phyloP scores from a whole-genome alignment of 2,797 vertebrate genomes.

The Tympanoctomys barrerae region DNA sequence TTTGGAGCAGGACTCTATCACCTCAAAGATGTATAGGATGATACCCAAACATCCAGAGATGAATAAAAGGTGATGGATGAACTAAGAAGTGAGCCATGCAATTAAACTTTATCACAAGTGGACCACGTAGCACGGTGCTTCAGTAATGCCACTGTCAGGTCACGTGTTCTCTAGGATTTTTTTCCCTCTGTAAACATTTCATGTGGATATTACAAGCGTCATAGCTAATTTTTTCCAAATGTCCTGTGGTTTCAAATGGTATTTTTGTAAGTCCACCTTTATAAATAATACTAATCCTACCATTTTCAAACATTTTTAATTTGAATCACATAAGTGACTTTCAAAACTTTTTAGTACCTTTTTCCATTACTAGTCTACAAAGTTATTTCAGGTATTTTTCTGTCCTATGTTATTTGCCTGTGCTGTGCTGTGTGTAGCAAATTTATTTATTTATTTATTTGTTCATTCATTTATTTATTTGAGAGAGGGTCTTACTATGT shows the following conservation, averaged over 20 bases:
- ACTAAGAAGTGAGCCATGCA: not conserved
- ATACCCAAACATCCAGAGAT: not conserved
- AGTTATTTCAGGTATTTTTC: not conserved
- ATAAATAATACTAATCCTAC: not conserved
- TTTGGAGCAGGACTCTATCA: not conserved
- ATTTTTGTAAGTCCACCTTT: not conserved
- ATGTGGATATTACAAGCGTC: not conserved
- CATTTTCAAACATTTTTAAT: not conserved
- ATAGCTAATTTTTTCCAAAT: not conserved
- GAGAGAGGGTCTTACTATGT: not conserved
- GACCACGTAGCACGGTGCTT: not conserved
- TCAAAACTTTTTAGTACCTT: not conserved
- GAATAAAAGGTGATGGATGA: not conserved
- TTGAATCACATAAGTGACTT: not conserved
- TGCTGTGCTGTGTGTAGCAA: not conserved
- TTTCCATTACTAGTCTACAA: not conserved
- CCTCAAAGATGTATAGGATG: not conserved
- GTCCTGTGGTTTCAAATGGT: not conserved
- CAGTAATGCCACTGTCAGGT: no score
- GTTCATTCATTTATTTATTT: not conserved
- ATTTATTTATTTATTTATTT: not conserved
- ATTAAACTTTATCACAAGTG: not conserved
- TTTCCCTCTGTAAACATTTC: fast-evolving
- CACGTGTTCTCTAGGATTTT: not conserved
- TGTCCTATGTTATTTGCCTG: not conserved